phyloP scores from a whole-genome alignment of 2,888 invertebrate species.

The Troides aeacus region DNA sequence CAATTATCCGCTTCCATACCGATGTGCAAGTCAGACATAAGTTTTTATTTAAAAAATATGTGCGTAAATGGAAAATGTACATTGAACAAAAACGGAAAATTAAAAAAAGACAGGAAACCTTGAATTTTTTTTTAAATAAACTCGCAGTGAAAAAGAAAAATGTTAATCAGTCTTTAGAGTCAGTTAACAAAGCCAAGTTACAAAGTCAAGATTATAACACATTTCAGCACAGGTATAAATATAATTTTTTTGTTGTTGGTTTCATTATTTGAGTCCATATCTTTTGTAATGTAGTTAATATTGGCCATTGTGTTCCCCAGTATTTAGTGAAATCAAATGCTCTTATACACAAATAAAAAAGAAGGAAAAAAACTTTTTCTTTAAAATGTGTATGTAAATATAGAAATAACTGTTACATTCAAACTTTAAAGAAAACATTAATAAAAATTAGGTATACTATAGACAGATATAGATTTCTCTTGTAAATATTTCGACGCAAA shows the following conservation, averaged over 20 bases:
- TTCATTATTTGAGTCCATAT: too few relatives aligned
- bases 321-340: too few relatives aligned
- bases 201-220: constrained; percentile 59
- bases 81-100: constrained; percentile 49
- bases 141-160: constrained; percentile 59
- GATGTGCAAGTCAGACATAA: constrained; percentile 46
- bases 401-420: too few relatives aligned
- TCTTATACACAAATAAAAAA: too few relatives aligned
- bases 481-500: too few relatives aligned
- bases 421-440: too few relatives aligned
- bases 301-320: too few relatives aligned
- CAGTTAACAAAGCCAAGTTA: constrained; percentile 51
- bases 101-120: constrained; percentile 54
- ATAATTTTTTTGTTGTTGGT: background rate
- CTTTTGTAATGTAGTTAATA: too few relatives aligned
- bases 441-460: too few relatives aligned
- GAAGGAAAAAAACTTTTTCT: too few relatives aligned
- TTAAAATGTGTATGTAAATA: too few relatives aligned
- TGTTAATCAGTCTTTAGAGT: constrained; percentile 40
- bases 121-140: constrained; percentile 65
- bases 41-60: constrained; percentile 53
- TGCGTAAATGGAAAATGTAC: constrained; percentile 59
- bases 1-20: constrained; percentile 50
- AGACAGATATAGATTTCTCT: too few relatives aligned
- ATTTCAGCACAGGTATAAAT: constrained; percentile 47